Percentiles rank a stretch among this genome's conserved stretches.
Evolutionary conservation across 2,797 vertebrate genomes (phyloP).

Genomic region (Pyrocephalus nanus): DNA sequence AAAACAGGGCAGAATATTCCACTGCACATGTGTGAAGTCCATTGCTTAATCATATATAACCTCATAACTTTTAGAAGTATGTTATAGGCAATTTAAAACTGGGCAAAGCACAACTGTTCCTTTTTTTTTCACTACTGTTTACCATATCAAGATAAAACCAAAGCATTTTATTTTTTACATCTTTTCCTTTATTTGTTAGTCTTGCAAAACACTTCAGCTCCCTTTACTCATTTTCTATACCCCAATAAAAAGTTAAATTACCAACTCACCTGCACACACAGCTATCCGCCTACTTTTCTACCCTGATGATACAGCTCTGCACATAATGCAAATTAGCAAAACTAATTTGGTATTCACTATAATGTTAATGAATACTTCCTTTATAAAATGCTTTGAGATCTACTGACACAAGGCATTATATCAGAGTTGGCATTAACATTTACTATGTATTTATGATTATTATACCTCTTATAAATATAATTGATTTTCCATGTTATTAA

Average conservation of each 20-base stretch:
- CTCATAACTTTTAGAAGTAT: conserved; percentile 22
- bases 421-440: conserved; percentile 11
- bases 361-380: conserved; percentile 33
- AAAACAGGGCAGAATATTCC: conserved; percentile 32
- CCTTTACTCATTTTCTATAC: neutral
- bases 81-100: conserved; percentile 42
- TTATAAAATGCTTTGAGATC: conserved; percentile 27
- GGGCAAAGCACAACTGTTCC: neutral
- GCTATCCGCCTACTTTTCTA: neutral
- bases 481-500: conserved; percentile 34
- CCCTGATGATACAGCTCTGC: neutral
- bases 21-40: conserved; percentile 45
- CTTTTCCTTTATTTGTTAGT: neutral
- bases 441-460: conserved; percentile 46
- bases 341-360: conserved; percentile 15
- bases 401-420: conserved; percentile 7
- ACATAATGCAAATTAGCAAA: conserved; percentile 22
- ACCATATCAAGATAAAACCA: neutral
- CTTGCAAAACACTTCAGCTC: conserved; percentile 13
- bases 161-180: neutral
- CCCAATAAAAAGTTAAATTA: neutral
- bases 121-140: neutral
- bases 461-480: conserved; percentile 41
- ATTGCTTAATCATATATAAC: conserved; percentile 42
- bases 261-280: neutral